Base-by-base conservation (phyloP, 2,797 vertebrate species). In the Chromobotia macracanthus region DNA sequence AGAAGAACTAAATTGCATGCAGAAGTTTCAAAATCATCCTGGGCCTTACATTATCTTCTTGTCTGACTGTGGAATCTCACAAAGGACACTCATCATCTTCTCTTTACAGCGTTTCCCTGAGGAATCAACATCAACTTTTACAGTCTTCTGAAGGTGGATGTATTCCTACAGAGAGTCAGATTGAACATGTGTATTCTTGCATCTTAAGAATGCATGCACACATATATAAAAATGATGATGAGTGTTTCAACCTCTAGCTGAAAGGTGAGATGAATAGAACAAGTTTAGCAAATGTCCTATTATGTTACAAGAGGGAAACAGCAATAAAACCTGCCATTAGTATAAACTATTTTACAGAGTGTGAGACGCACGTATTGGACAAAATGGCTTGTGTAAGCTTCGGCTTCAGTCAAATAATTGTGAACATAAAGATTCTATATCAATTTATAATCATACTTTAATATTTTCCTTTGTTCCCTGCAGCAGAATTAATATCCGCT, bases 41-140 rank as follows among this genome's bases (percentile, higher is more conserved):
- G 25, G 7, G 3, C 80, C 82, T 84, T 84, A 87, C 87, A 66
- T 72, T 65, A 73, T 70, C 35, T 31, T 79, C 56, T 74, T 72
- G 9, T 72, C 75, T 9, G 70, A 53, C 13, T 84, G 72, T 10
- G 84, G 83, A 83, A 87, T 87, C 89, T 95, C 95, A 81, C 88
- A 93, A 7, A 96, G 92, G 71, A 95, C 90, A 72, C 91, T 93
- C 83, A 95, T 93, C 95, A 95, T 96, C 90, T 91, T 95, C 89
- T 96, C 95, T 89, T 90, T 95, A 90, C 95, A 96, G 82, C 92
- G 94, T 88, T 93, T 96, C 88, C 95, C 92, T 28, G 92, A 92
- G 55, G 95, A 94, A 87, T 96, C 94, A 80, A 96, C 92, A 83
- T 96, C 95, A 23, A 96, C 92, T 86, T 94, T 96, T 76, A 88